Percentiles rank a stretch among this genome's conserved stretches.
Conservation (phyloP, 2,113 vertebrate species). For the Dasyprocta punctata region DNA sequence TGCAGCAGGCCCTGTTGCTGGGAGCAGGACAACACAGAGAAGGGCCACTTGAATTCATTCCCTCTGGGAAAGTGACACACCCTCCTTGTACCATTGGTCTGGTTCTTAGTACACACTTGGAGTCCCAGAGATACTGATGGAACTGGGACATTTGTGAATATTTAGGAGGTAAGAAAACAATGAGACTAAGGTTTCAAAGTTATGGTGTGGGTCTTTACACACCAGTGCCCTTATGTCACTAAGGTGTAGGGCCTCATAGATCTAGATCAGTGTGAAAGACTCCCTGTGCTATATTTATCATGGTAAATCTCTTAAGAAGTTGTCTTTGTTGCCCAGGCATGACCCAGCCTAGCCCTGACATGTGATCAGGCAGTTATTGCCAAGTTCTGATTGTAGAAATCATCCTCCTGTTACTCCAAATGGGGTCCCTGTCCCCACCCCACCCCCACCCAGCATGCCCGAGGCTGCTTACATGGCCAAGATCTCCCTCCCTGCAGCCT, state of each 20-base stretch:
- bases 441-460: background rate
- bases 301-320: conserved; percentile 47
- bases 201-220: background rate
- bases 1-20: background rate
- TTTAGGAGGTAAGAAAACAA: background rate
- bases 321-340: background rate
- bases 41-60: background rate
- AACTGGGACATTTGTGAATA: background rate
- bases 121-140: background rate
- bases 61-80: background rate
- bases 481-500: background rate
- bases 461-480: background rate
- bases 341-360: background rate
- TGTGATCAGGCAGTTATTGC: background rate
- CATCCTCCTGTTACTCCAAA: background rate
- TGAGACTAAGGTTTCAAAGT: background rate
- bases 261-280: background rate
- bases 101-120: background rate
- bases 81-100: background rate
- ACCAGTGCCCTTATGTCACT: background rate
- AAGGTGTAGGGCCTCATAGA: background rate
- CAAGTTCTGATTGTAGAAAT: background rate
- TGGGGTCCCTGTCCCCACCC: background rate
- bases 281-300: conserved; percentile 50
- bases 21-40: background rate